These are phyloP conservation scores for Carpatolechia fugitivella DNA, from an alignment of 2,888 invertebrate species.

Conservation along the genomic window DNA sequence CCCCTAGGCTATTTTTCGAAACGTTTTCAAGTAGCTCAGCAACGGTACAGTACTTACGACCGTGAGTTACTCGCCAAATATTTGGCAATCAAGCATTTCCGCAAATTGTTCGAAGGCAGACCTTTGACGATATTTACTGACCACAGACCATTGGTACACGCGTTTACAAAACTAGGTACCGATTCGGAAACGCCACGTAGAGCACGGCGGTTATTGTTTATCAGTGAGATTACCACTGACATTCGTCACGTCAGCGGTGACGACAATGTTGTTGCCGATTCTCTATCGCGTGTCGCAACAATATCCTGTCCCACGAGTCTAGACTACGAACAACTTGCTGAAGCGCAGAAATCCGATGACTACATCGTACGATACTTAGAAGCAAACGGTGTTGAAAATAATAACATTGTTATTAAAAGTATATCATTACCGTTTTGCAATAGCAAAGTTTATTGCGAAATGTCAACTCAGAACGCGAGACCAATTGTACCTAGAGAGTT, in stretches of 20 bases:
- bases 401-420: neutral
- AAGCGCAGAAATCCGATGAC: neutral
- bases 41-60: constrained; percentile 34
- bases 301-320: constrained; percentile 12
- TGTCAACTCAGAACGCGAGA: constrained; percentile 8
- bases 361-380: neutral
- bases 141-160: constrained; percentile 27
- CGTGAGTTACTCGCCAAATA: constrained; percentile 27
- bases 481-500: constrained; percentile 12
- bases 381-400: neutral
- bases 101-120: constrained; percentile 24
- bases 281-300: constrained; percentile 16
- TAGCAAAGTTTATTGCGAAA: constrained; percentile 7
- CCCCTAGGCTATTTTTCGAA: constrained; percentile 29
- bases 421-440: constrained; percentile 1
- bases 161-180: constrained; percentile 16
- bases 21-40: constrained; percentile 33
- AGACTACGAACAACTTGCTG: constrained; percentile 3
- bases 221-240: constrained; percentile 19
- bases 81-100: constrained; percentile 22
- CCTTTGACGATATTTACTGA: constrained; percentile 21
- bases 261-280: constrained; percentile 19
- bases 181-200: constrained; percentile 20
- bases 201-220: constrained; percentile 19
- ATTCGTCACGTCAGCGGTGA: constrained; percentile 16